Conservation (phyloP, 2,113 vertebrate species). For the Nycticorax nycticorax region DNA sequence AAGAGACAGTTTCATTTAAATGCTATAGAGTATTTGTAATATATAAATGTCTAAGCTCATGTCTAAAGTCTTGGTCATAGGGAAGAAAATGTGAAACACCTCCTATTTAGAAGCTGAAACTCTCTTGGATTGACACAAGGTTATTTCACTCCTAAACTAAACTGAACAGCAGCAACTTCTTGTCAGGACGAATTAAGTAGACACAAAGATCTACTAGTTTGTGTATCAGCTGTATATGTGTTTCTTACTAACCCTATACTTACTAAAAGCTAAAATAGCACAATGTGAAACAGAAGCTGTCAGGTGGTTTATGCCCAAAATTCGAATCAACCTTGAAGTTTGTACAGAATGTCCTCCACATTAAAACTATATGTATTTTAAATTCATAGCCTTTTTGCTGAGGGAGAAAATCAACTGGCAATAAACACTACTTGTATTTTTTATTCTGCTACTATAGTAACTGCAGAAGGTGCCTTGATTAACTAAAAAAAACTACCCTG, state of each 20-base stretch:
- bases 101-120: not conserved
- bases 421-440: not conserved
- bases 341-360: not conserved
- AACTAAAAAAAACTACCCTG: not conserved
- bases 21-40: not conserved
- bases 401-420: not conserved
- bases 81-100: not conserved
- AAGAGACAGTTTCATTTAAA: not conserved
- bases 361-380: slow-evolving; percentile 12
- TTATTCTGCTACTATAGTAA: not conserved
- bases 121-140: not conserved
- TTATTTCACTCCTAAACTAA: slow-evolving; percentile 23
- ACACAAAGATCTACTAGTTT: not conserved
- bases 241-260: not conserved
- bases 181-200: slow-evolving; percentile 46
- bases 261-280: slow-evolving; percentile 15
- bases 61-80: not conserved
- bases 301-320: slow-evolving; percentile 15
- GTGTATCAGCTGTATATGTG: not conserved
- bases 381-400: not conserved
- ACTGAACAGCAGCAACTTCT: not conserved
- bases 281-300: not conserved
- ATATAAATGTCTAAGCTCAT: not conserved
- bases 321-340: slow-evolving; percentile 35
- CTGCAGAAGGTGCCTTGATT: not conserved